Percentiles rank a stretch among this genome's conserved stretches.
These are phyloP conservation scores for Drosophila hydei DNA, from an alignment of 1,140 invertebrate species.

Conservation along the genomic window DNA sequence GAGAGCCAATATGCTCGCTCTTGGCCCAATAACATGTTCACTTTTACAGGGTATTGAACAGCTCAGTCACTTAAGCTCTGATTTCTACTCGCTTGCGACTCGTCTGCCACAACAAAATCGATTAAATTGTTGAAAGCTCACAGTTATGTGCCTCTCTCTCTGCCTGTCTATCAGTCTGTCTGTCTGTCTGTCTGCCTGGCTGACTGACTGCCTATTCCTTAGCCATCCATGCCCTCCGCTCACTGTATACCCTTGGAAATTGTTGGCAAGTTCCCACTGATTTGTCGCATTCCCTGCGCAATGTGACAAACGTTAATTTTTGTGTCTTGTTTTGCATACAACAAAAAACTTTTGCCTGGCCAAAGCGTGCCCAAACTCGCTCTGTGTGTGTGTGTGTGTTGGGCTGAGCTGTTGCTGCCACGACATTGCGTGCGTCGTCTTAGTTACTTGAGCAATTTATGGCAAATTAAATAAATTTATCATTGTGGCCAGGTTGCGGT, in stretches of 20 bases:
- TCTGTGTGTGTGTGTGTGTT: neutral
- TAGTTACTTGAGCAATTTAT: slow-evolving; percentile 79
- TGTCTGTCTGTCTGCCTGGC: slow-evolving; percentile 4
- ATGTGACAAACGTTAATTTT: slow-evolving; percentile 83
- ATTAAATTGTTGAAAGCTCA: slow-evolving; percentile 69
- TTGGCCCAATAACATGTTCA: no score
- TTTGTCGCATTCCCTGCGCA: slow-evolving; percentile 79
- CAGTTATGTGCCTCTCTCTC: slow-evolving; percentile 42
- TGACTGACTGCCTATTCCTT: slow-evolving; percentile 7
- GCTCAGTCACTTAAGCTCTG: neutral
- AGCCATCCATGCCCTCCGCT: neutral
- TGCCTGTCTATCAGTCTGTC: neutral
- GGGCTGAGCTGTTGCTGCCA: slow-evolving; percentile 38
- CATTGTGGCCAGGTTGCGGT: slow-evolving; percentile 60
- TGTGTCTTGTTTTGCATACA: slow-evolving; percentile 80
- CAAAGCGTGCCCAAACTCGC: neutral
- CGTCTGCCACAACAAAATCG: slow-evolving; percentile 54
- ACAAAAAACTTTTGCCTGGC: slow-evolving; percentile 52
- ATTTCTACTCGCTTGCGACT: neutral
- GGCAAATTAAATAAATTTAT: slow-evolving; percentile 82
- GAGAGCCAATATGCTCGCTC: no score
- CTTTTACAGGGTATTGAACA: neutral
- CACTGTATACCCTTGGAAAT: neutral
- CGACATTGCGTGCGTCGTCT: slow-evolving; percentile 77
- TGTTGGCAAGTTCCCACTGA: slow-evolving; percentile 57